Base-by-base conservation (phyloP, 1,140 invertebrate species). In the Drosophila elegans region DNA sequence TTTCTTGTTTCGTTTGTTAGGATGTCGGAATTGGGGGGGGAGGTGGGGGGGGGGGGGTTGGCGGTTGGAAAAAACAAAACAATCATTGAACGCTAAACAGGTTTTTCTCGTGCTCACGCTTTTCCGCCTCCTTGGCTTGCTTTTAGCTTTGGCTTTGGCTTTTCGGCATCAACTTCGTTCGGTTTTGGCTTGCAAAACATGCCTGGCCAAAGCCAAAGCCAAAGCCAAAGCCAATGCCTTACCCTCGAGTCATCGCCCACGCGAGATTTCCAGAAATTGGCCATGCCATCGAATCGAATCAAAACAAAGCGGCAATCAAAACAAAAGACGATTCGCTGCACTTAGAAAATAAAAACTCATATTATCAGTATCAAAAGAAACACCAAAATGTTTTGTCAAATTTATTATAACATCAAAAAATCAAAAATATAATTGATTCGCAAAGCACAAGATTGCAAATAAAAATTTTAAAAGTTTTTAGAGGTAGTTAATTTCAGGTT, bases 71-170 rank as follows among this genome's bases (percentile, higher is more conserved):
- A 32, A 55, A 72, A 53, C 73, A 63, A 77, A 78, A 78, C 84
- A 86, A 73, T 79, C 83, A 88, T 88, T 88, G 83, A 89, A 88
- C 83, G 84, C 79, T 83, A 88, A 88, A 88, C 83, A 83, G 84
- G 83, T 88, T 88, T 88, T 88, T 88, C 83, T 88, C 84, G 84
- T 88, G 83, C 78, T 13, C 25, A 72, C 84, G 81, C 60, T 88
- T 88, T 88, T 88, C 84, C 83, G 84, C 84, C 83, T 86, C 83
- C 83, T 88, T 80, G 67, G 63, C 75, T 54, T 53, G 41, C 21
- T 36, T 38, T 55, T 10, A 12, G 10, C 61, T n/a, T 42, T 11
- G 12, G 11, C 62, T n/a, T 44, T 12, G 21, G 9, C 52, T 34
- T 51, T 5, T 7, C 7, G 12, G 34, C 51, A 4, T 39, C 36